These are phyloP conservation scores for Chydorus sphaericus DNA, from an alignment of 2,888 invertebrate species.

Conservation along the genomic window DNA sequence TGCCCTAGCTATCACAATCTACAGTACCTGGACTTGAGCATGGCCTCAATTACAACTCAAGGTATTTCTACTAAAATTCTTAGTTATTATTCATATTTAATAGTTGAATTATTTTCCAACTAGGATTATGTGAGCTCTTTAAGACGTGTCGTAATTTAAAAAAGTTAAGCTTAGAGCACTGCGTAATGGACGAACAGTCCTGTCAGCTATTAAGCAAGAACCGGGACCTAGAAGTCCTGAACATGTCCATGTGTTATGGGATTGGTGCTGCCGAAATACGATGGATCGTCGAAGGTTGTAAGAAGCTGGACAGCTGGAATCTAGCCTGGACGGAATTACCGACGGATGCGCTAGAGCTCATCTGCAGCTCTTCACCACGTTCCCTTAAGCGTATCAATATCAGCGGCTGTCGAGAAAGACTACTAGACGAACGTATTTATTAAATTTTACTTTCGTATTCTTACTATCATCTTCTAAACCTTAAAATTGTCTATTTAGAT, in stretches of 20 bases:
- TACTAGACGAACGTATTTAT: constrained; percentile 57
- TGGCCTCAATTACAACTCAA: constrained; percentile 46
- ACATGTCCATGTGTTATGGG: constrained; percentile 67
- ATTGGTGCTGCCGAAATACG: constrained; percentile 47
- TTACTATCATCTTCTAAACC: neutral
- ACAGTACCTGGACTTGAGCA: constrained; percentile 75
- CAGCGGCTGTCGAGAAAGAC: constrained; percentile 60
- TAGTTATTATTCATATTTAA: constrained; percentile 1
- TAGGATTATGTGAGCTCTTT: constrained; percentile 39
- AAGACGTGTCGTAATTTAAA: constrained; percentile 50
- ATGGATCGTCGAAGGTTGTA: constrained; percentile 43
- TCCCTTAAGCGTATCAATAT: constrained; percentile 59
- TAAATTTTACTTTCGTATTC: neutral
- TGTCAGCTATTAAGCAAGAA: constrained; percentile 53
- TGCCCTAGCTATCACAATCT: constrained; percentile 28
- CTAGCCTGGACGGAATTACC: constrained; percentile 64
- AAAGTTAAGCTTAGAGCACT: constrained; percentile 73
- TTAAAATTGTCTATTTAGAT: constrained; percentile 40
- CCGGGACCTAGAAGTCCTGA: constrained; percentile 55
- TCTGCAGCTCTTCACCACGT: constrained; percentile 45
- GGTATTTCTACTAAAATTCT: constrained; percentile 20
- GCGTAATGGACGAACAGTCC: constrained; percentile 44
- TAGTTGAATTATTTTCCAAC: constrained; percentile 31
- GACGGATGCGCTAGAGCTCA: constrained; percentile 40
- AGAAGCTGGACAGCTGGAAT: constrained; percentile 41